A percentile compares a stretch with the other conserved stretches of the same genome.
These are phyloP conservation scores for Parnassius glacialis DNA, from an alignment of 2,888 invertebrate genomes.

Conservation along the genomic window DNA sequence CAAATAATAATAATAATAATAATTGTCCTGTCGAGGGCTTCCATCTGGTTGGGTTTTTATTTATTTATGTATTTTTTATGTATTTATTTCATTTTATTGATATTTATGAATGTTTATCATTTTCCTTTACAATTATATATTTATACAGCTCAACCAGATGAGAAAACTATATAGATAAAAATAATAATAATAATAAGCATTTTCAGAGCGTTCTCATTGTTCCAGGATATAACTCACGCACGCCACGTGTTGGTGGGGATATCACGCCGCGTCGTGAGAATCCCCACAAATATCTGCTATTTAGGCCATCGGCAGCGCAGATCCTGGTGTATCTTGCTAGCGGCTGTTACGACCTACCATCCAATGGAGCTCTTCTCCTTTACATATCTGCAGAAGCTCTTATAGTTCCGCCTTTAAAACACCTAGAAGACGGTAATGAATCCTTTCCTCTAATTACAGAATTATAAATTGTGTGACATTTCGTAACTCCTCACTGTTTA, in stretches of 20 bases:
- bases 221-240: conserved; percentile 36
- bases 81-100: too few species aligned
- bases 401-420: conserved; percentile 87
- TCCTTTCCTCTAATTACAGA: conserved; percentile 25
- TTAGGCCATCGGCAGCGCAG: conserved; percentile 96
- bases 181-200: too few species aligned
- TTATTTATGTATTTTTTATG: too few species aligned
- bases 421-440: conserved; percentile 92
- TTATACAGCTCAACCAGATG: too few species aligned
- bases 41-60: too few species aligned
- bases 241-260: not conserved
- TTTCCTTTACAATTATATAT: too few species aligned
- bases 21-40: too few species aligned
- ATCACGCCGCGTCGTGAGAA: conserved; percentile 69
- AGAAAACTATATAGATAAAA: too few species aligned
- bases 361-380: conserved; percentile 93
- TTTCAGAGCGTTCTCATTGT: conserved; percentile 21
- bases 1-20: too few species aligned
- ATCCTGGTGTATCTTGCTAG: conserved; percentile 95
- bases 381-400: conserved; percentile 97
- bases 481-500: too few species aligned
- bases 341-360: conserved; percentile 95
- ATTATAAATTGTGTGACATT: too few species aligned
- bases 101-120: too few species aligned
- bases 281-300: conserved; percentile 97